Base-by-base conservation (phyloP, 1,140 invertebrate species). In the Pomacea maculata region DNA sequence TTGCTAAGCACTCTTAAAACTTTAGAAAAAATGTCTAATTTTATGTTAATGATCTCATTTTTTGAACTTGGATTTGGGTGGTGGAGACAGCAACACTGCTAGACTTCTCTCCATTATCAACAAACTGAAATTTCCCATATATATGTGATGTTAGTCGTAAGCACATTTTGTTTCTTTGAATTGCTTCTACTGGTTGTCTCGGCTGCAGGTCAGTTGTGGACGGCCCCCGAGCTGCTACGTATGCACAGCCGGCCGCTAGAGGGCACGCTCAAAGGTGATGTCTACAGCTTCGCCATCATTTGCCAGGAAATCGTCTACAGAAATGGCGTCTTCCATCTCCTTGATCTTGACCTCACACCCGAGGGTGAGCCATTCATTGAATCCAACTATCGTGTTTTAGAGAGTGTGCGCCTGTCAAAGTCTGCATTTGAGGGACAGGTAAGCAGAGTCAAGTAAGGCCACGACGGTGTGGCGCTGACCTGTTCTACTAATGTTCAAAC, bases 221-320 rank as follows among this genome's bases (percentile, higher is more conserved):
- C 92, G 57, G 91, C 93, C 4, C 93, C 93, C 45, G 93, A 93
- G 81, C 84, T 92, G 65, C 84, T 93, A 14, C 81, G 90, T 17
- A 83, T 87, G 86, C 83, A 87, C 72, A 82, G 86, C 74, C 83
- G 87, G 86, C 92, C 89, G 74, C 85, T 87, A 12, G 88, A 82
- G 55, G 96, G 95, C 4, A 95, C 95, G 2, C 95, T 96, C 87
- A 96, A 96, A 85, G 96, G 95, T 0, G 98, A 99, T 89, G 94
- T 98, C 21, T 99, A 99, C 89, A 96, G 96, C n/a, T 99, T 99
- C 89, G 96, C 94, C 9, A 95, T 99, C 71, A 94, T 99, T 65
- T 92, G 99, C 15, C 99, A 98, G 90, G 98, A 99, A 86, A 92
- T 93, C 78, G 87, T 93, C 17, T 93, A 92, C 82, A 85, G 91